These are phyloP conservation scores for Nasua narica DNA, from an alignment of 2,797 vertebrate genomes.

Conservation along the genomic window DNA sequence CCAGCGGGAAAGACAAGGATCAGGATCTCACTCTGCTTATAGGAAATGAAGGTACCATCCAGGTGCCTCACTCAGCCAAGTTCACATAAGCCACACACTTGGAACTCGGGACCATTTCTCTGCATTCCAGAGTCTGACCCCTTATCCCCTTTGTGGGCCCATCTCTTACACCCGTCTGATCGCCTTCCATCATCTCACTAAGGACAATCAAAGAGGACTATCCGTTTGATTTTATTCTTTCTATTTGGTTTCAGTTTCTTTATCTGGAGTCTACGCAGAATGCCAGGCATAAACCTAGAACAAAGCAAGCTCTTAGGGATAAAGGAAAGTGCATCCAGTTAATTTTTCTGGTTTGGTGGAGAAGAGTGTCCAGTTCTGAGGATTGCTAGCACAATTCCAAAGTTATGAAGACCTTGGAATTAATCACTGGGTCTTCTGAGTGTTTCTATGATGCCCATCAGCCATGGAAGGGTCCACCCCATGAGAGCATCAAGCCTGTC, in stretches of 20 bases:
- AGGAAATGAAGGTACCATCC: not conserved
- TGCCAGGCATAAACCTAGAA: not conserved
- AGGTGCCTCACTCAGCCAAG: not conserved
- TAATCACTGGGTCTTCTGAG: not conserved
- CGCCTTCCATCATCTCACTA: not conserved
- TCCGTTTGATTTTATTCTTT: not conserved
- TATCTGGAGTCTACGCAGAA: not conserved
- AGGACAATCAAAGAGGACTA: not conserved
- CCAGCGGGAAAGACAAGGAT: not conserved
- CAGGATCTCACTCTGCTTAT: not conserved
- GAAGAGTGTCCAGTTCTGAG: not conserved
- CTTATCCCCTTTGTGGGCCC: too few relatives aligned
- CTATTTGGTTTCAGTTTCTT: not conserved
- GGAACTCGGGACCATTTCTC: not conserved
- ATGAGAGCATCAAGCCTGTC: not conserved
- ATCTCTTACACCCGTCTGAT: not conserved
- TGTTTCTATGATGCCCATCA: not conserved
- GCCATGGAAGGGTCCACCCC: not conserved
- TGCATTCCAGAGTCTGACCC: rapidly evolving
- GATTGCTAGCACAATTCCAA: not conserved
- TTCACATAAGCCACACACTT: not conserved
- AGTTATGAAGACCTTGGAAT: not conserved
- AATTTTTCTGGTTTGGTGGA: not conserved
- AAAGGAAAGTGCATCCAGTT: not conserved
- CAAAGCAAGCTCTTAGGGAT: not conserved